These are phyloP conservation scores for Drosophila navojoa DNA, from an alignment of 1,140 invertebrate species.

Conservation along the genomic window DNA sequence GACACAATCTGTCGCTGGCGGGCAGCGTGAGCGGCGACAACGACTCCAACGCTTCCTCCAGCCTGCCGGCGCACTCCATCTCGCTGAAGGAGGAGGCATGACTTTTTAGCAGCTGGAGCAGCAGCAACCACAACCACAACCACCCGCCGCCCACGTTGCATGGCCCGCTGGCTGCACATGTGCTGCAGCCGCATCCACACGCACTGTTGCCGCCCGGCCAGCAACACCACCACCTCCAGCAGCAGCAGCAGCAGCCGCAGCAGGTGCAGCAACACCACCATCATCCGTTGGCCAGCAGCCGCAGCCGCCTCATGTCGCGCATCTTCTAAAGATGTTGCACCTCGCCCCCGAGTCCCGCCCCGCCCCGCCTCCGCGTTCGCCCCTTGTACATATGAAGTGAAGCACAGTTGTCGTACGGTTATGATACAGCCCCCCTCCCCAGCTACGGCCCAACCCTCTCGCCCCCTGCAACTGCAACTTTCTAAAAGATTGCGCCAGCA, in stretches of 20 bases:
- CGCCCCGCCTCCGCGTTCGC: no score
- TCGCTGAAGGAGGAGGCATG: conserved; percentile 83
- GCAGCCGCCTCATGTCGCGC: conserved; percentile 81
- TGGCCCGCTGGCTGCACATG: conserved; percentile 16
- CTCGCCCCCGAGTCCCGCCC: background rate
- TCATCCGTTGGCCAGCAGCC: conserved; percentile 45
- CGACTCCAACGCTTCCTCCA: conserved; percentile 76
- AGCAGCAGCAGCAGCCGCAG: conserved; percentile 39
- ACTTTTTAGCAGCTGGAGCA: conserved; percentile 78
- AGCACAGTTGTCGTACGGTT: conserved; percentile 46
- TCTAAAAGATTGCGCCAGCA: conserved; percentile 43
- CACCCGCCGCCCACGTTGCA: conserved; percentile 15
- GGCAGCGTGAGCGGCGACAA: conserved; percentile 80
- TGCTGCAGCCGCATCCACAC: conserved; percentile 13
- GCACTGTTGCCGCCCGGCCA: conserved; percentile 12
- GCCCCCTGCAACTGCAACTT: conserved; percentile 27
- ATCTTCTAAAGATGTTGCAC: conserved; percentile 76
- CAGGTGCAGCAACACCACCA: conserved; percentile 19
- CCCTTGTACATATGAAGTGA: conserved; percentile 48
- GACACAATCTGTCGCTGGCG: conserved; percentile 71
- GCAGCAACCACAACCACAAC: conserved; percentile 28
- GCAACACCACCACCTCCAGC: conserved; percentile 36
- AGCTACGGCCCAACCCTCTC: background rate
- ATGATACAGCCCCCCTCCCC: conserved; percentile 20
- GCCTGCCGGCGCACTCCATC: conserved; percentile 72